phyloP scores from a whole-genome alignment of 2,888 invertebrate genomes.

The Zonitis immaculata region DNA sequence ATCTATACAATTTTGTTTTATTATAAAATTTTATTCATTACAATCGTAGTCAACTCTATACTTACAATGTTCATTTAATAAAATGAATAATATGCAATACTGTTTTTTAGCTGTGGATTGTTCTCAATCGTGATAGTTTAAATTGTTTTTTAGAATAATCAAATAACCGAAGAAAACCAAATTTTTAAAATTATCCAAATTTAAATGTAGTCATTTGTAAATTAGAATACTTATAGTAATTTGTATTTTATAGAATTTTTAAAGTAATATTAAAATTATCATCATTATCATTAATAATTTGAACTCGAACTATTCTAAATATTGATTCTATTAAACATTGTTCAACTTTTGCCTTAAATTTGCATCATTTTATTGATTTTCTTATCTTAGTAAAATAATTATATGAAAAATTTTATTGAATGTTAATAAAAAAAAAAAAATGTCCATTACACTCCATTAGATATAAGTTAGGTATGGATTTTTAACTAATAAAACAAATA shows the following conservation, averaged over 20 bases:
- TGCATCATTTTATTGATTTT: not conserved
- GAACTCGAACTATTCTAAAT: not conserved
- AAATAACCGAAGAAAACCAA: no score
- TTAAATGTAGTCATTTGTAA: not conserved
- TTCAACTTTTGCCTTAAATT: not conserved
- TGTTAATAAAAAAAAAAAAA: no score
- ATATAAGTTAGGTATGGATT: not conserved
- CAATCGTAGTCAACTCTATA: slow-evolving; percentile 17
- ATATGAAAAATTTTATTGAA: no score
- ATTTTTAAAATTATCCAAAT: not conserved
- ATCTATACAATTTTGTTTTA: not conserved
- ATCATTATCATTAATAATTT: no score
- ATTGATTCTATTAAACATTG: not conserved
- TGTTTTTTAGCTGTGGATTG: slow-evolving; percentile 1
- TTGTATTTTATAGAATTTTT: slow-evolving; percentile 6
- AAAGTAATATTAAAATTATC: no score
- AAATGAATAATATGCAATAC: not conserved
- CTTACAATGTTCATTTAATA: no score
- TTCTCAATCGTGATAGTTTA: not conserved
- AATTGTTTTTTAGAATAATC: not conserved
- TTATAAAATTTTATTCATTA: not conserved
- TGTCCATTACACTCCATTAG: not conserved
- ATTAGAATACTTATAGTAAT: not conserved
- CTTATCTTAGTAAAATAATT: not conserved
- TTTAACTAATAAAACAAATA: not conserved